Percentiles rank a stretch among this genome's conserved stretches.
phyloP scores from a whole-genome alignment of 2,797 vertebrate genomes.

The Parotocinclus haroldoi region DNA sequence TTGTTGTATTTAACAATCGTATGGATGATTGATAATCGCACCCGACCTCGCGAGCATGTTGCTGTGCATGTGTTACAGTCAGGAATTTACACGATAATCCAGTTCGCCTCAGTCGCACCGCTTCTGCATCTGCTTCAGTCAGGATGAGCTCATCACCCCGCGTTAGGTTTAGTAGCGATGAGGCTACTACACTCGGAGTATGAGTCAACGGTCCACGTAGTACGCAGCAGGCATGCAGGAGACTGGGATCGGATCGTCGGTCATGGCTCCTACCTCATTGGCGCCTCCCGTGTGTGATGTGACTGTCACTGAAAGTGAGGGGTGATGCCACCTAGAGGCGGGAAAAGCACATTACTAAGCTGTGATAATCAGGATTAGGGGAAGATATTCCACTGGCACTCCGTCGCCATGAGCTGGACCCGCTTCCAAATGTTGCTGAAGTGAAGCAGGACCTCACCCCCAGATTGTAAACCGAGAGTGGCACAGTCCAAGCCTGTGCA shows the following conservation, averaged over 20 bases:
- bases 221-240: conserved; percentile 40
- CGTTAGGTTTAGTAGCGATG: neutral
- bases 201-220: neutral
- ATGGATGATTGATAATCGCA: conserved; percentile 40
- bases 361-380: conserved; percentile 31
- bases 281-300: conserved; percentile 60
- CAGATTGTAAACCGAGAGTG: conserved; percentile 27
- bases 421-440: conserved; percentile 21
- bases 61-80: conserved; percentile 44
- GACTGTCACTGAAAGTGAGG: conserved; percentile 71
- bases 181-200: neutral
- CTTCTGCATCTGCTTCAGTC: neutral
- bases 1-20: conserved; percentile 51
- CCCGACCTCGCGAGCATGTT: conserved; percentile 45
- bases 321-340: conserved; percentile 62
- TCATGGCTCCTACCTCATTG: conserved; percentile 64
- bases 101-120: neutral
- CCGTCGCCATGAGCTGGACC: conserved; percentile 39
- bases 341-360: conserved; percentile 67
- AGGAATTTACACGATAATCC: conserved; percentile 19
- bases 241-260: conserved; percentile 41
- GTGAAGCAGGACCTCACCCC: conserved; percentile 42
- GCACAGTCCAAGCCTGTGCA: neutral
- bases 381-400: conserved; percentile 64
- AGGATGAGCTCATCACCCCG: too few species aligned